Base-by-base conservation (phyloP, 2,888 invertebrate species). In the Oscheius sp. region DNA sequence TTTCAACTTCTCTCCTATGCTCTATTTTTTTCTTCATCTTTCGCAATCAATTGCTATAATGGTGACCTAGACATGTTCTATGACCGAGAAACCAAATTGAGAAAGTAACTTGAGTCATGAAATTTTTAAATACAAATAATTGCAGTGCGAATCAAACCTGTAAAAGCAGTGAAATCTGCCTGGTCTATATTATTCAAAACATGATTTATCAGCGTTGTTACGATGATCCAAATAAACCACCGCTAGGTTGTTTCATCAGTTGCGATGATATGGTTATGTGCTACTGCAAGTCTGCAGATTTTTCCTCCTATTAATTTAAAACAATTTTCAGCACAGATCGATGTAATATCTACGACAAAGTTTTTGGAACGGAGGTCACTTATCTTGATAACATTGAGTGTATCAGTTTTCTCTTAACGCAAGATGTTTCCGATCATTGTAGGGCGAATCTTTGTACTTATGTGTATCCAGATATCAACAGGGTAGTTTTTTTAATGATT, bases 251-350 rank as follows among this genome's bases (percentile, higher is more conserved):
- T 25, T 2, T 5, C 8, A 34, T 55, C 8, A 15, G 17, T 10
- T 34, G 12, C 20, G 6, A 6, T 6, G 37, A 37, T 17, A 34
- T 17, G 6, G 23, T 55, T 20, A 34, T 31, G n/a, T 55, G 55
- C 20, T 55, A 33, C 20, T 55, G 55, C 55, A 37, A 55, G 55
- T 55, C n/a, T 17, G 55, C n/a, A n/a, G 15, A 2, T n/a, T n/a
- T n/a, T n/a, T n/a, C n/a, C n/a, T n/a, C n/a, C n/a, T n/a, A n/a
- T n/a, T 42, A 3, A 4, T 55, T 31, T 5, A 5, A 29, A 27
- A 53, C 17, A 5, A 31, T 5, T 33, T 55, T 55, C 23, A 55
- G 55, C 34, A 33, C 55, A 6, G 33, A 31, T 5, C 17, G 15
- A n/a, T 55, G 55, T 23, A 55, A 55, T 34, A 55, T 20, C 2